Evolutionary conservation across 2,797 vertebrate genomes (phyloP).

Genomic region (Mus spretus): DNA sequence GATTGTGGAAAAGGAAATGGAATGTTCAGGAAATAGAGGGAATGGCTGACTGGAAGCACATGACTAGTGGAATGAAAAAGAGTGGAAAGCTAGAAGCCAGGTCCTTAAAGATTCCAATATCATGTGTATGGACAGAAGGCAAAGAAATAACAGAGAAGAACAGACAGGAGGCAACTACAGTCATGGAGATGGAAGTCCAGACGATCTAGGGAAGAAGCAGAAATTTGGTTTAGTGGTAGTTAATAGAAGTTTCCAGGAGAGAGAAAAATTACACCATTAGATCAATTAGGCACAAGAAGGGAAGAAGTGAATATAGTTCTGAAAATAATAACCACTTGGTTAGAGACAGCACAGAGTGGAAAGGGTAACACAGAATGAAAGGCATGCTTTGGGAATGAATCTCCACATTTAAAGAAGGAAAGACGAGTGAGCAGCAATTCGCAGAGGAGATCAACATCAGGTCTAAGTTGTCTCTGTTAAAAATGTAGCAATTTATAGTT

Average conservation of each 20-base stretch:
- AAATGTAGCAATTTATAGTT: background rate
- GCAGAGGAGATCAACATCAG: background rate
- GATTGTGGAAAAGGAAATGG: background rate
- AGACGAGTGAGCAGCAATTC: background rate
- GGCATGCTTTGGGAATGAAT: background rate
- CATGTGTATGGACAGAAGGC: background rate
- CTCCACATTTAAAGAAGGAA: conserved; percentile 26
- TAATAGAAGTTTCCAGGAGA: background rate
- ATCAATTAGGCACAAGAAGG: conserved; percentile 24
- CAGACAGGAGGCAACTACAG: background rate
- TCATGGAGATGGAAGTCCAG: background rate
- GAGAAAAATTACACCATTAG: conserved; percentile 18
- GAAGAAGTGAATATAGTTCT: conserved; percentile 56
- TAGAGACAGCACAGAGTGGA: conserved; percentile 17
- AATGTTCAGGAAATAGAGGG: background rate
- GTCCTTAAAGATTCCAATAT: background rate
- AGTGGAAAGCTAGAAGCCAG: conserved; percentile 41
- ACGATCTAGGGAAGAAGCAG: background rate
- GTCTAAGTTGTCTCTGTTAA: conserved; percentile 22
- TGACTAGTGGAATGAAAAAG: background rate
- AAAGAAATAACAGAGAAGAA: background rate
- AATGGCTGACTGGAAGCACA: background rate
- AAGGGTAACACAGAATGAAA: background rate
- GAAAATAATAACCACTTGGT: background rate
- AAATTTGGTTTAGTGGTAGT: conserved; percentile 20